phyloP scores from a whole-genome alignment of 1,140 invertebrate genomes.

The Dendroctonus valens region DNA sequence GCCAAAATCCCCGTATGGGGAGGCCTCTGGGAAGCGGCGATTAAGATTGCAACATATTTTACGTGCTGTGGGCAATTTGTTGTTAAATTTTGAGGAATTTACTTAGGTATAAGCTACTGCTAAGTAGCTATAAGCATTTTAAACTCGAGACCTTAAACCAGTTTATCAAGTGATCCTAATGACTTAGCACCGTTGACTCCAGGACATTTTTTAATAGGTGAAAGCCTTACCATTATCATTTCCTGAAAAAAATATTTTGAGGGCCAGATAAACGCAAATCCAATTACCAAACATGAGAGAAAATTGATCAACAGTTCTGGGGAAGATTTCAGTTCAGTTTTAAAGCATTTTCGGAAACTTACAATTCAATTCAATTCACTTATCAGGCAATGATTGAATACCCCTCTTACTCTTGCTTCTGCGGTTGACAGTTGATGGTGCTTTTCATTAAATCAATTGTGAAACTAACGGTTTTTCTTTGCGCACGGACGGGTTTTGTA shows the following conservation, averaged over 20 bases:
- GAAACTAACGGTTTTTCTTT: too few species aligned
- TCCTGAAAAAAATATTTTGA: background rate
- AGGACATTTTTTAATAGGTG: slow-evolving; percentile 39
- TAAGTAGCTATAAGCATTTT: slow-evolving; percentile 32
- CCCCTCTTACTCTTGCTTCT: too few species aligned
- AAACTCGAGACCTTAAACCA: slow-evolving; percentile 31
- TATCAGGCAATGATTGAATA: too few species aligned
- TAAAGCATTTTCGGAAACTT: too few species aligned
- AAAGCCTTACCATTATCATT: slow-evolving; percentile 17
- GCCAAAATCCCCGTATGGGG: slow-evolving; percentile 33
- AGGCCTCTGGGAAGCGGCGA: slow-evolving; percentile 43
- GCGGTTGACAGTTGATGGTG: too few species aligned
- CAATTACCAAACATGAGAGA: slow-evolving; percentile 39
- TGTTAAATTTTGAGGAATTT: slow-evolving; percentile 38
- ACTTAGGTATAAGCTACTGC: slow-evolving; percentile 37
- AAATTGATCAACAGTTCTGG: slow-evolving; percentile 47
- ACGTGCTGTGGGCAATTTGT: slow-evolving; percentile 32
- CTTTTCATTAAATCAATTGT: too few species aligned
- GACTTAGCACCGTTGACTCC: slow-evolving; percentile 38
- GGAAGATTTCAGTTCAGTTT: too few species aligned
- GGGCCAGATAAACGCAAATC: slow-evolving; percentile 21
- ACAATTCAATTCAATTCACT: too few species aligned
- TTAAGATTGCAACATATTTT: slow-evolving; percentile 42
- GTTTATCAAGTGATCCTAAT: slow-evolving; percentile 31
- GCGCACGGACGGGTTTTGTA: too few species aligned